Conservation (phyloP, 1,140 invertebrate species). For the Apolygus lucorum region DNA sequence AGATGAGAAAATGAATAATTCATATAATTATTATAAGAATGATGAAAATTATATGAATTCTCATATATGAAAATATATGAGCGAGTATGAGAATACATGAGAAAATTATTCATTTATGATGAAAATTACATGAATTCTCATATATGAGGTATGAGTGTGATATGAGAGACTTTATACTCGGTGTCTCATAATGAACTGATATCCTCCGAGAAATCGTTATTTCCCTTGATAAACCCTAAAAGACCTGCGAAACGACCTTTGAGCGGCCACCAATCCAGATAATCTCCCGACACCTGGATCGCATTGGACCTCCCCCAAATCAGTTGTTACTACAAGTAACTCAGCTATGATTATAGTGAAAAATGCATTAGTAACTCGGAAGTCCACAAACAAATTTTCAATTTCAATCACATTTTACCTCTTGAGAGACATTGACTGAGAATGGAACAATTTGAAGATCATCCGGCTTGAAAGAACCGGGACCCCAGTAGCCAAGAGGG, state of each 20-base stretch:
- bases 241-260: not conserved
- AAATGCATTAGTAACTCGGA: not conserved
- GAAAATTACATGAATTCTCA: too few species aligned
- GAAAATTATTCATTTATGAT: too few species aligned
- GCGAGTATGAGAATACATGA: too few species aligned
- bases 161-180: too few species aligned
- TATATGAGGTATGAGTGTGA: too few species aligned
- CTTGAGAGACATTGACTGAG: constrained; percentile 36
- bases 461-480: constrained; percentile 35
- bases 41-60: too few species aligned
- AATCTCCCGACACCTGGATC: not conserved
- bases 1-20: too few species aligned
- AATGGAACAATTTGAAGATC: constrained; percentile 43
- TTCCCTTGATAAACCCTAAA: too few species aligned
- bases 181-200: too few species aligned
- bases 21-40: too few species aligned
- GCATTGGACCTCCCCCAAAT: not conserved
- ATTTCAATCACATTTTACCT: not conserved
- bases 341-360: not conserved
- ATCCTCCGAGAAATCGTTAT: too few species aligned
- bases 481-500: constrained; percentile 42
- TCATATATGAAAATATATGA: too few species aligned
- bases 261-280: not conserved
- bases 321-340: not conserved
- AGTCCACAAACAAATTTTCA: not conserved